Evolutionary conservation across 2,113 vertebrate species (phyloP).

Genomic region (Spheniscus mendiculus): DNA sequence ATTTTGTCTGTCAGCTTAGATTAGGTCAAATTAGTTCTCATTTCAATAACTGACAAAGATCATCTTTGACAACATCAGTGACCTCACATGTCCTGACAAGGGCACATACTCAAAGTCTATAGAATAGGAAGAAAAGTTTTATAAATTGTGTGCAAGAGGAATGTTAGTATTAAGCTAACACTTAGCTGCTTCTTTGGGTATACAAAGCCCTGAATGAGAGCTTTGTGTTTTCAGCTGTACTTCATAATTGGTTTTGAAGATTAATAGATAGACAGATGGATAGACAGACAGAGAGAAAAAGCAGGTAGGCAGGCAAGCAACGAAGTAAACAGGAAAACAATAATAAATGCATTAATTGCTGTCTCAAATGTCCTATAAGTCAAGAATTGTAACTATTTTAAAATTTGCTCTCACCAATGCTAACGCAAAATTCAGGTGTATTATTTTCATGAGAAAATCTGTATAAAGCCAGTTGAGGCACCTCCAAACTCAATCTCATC

Average conservation of each 20-base stretch:
- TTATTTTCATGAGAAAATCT: neutral
- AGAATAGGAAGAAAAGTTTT: constrained; percentile 18
- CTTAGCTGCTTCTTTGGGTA: neutral
- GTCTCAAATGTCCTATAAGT: neutral
- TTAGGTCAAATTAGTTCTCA: constrained; percentile 77
- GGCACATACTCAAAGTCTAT: constrained; percentile 38
- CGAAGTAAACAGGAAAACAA: neutral
- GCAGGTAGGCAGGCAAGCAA: neutral
- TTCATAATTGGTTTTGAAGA: neutral
- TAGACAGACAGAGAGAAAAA: neutral
- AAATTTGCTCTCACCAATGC: neutral
- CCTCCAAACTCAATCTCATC: neutral
- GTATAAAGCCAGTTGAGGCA: neutral
- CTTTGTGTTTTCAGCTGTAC: neutral
- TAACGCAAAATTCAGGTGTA: neutral
- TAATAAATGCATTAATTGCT: neutral
- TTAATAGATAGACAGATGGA: neutral
- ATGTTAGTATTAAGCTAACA: neutral
- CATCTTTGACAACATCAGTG: constrained; percentile 69
- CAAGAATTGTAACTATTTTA: neutral
- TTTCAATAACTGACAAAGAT: constrained; percentile 78
- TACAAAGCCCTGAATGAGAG: neutral
- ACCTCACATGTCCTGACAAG: constrained; percentile 72
- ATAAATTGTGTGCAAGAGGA: neutral
- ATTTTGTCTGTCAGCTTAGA: constrained; percentile 70